Percentiles rank a stretch among this genome's conserved stretches.
phyloP scores from a whole-genome alignment of 2,797 vertebrate species.

The Carapus acus region DNA sequence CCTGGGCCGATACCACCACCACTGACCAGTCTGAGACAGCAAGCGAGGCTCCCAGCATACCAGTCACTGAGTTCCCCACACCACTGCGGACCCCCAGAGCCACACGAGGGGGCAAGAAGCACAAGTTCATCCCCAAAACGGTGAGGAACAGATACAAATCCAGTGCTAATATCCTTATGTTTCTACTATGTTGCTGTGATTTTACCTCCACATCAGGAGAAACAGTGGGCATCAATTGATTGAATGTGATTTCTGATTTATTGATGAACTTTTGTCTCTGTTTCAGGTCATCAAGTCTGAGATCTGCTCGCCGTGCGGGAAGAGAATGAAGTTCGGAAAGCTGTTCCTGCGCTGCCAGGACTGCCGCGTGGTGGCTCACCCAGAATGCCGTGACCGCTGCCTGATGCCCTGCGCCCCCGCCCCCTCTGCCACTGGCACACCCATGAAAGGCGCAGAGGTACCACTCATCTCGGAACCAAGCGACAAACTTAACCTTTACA shows the following conservation, averaged over 20 bases:
- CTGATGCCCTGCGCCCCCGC: conserved; percentile 83
- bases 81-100: conserved; percentile 63
- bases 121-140: conserved; percentile 87
- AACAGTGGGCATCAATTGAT: too few species aligned
- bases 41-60: conserved; percentile 63
- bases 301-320: conserved; percentile 83
- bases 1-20: conserved; percentile 72
- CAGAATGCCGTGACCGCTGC: conserved; percentile 85
- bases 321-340: conserved; percentile 90
- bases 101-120: conserved; percentile 74
- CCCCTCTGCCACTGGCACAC: conserved; percentile 73
- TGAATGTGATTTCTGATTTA: too few species aligned
- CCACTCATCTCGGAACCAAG: not conserved
- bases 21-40: conserved; percentile 71
- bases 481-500: not conserved
- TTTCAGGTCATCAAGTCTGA: conserved; percentile 89
- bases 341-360: conserved; percentile 85
- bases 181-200: too few species aligned
- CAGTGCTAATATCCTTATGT: too few species aligned
- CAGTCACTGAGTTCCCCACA: conserved; percentile 45
- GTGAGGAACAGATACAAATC: conserved; percentile 63
- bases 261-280: not conserved
- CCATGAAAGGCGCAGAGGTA: conserved; percentile 78
- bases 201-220: too few species aligned
- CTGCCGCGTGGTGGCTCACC: conserved; percentile 81